These are phyloP conservation scores for Sebastes hopkinsi DNA, from an alignment of 2,797 vertebrate species.

Conservation along the genomic window DNA sequence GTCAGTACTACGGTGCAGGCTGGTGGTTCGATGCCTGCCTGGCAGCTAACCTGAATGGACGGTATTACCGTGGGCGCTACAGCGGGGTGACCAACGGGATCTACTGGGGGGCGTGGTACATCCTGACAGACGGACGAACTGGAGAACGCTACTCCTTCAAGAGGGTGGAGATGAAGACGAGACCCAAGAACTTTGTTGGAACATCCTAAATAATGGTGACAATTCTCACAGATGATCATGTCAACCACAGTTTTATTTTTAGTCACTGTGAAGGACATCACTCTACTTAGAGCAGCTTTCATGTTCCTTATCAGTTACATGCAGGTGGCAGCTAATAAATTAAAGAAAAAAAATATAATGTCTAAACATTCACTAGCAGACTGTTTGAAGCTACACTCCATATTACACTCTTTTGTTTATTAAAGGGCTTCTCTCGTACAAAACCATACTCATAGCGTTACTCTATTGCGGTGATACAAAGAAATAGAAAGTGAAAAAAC, in stretches of 20 bases:
- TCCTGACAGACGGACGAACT: constrained; percentile 82
- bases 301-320: constrained; percentile 13
- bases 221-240: neutral
- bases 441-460: neutral
- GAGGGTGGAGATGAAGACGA: constrained; percentile 85
- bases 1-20: constrained; percentile 85
- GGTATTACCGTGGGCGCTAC: constrained; percentile 82
- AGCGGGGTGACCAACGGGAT: constrained; percentile 85
- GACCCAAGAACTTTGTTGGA: constrained; percentile 67
- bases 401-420: neutral
- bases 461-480: neutral
- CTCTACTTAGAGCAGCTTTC: constrained; percentile 10
- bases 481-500: constrained; percentile 2
- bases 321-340: constrained; percentile 41
- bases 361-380: constrained; percentile 6
- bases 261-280: constrained; percentile 4
- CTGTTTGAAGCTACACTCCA: neutral
- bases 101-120: constrained; percentile 89
- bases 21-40: constrained; percentile 90
- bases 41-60: constrained; percentile 86
- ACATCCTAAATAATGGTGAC: constrained; percentile 49
- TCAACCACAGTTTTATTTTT: constrained; percentile 3
- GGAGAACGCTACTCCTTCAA: constrained; percentile 87
- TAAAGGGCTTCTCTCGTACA: neutral
- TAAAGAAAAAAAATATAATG: neutral